A percentile compares a stretch with the other conserved stretches of the same genome.
These are phyloP conservation scores for Clarias fuscus DNA, from an alignment of 2,797 vertebrate genomes.

Conservation along the genomic window DNA sequence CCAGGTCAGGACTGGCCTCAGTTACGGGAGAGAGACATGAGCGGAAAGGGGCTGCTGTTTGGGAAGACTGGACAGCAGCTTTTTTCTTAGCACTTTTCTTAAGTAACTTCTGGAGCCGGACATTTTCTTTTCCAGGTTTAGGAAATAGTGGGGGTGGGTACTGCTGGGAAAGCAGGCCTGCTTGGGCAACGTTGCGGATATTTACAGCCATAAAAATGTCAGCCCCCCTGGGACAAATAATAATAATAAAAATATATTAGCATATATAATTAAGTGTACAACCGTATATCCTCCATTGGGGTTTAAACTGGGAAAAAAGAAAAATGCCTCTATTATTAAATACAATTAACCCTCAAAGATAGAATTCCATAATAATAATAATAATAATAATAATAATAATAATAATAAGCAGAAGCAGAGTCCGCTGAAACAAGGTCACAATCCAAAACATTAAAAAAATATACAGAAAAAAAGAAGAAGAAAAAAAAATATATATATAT, in stretches of 20 bases:
- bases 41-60: conserved; percentile 76
- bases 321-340: background rate
- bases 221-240: conserved; percentile 66
- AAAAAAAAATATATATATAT: no score
- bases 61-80: conserved; percentile 60
- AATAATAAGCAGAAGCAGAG: background rate
- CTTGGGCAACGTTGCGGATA: conserved; percentile 63
- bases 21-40: conserved; percentile 91
- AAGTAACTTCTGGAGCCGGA: conserved; percentile 84
- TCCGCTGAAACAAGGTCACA: background rate
- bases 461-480: background rate
- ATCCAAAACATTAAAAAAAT: background rate
- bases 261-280: background rate
- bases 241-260: conserved; percentile 22
- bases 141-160: conserved; percentile 86
- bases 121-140: conserved; percentile 90
- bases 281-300: background rate
- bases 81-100: conserved; percentile 86
- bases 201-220: conserved; percentile 80
- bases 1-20: conserved; percentile 87
- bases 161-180: conserved; percentile 70
- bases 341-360: background rate
- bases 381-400: background rate
- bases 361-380: background rate
- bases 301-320: background rate